phyloP scores from a whole-genome alignment of 2,113 vertebrate genomes.

The Tachuris rubrigastra region DNA sequence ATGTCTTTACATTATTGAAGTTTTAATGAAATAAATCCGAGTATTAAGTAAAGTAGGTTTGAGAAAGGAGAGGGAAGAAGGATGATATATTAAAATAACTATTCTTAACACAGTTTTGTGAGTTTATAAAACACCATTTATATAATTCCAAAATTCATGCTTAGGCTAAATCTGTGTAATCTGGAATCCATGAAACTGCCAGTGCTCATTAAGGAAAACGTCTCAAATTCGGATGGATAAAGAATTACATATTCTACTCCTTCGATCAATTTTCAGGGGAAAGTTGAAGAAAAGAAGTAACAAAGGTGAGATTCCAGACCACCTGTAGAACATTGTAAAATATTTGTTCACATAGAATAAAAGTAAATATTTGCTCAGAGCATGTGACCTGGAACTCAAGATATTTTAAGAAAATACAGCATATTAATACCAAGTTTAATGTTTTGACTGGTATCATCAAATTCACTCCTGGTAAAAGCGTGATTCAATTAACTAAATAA shows the following conservation, averaged over 20 bases:
- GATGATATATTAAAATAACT: not conserved
- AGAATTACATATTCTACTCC: not conserved
- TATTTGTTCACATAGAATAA: not conserved
- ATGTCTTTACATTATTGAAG: not conserved
- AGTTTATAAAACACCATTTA: not conserved
- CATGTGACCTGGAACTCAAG: not conserved
- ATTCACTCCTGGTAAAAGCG: not conserved
- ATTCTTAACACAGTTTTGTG: not conserved
- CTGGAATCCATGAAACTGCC: not conserved
- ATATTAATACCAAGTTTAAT: not conserved
- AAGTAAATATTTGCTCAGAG: not conserved
- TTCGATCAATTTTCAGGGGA: not conserved
- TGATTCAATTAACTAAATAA: not conserved
- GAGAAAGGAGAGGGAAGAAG: not conserved
- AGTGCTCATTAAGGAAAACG: constrained; percentile 30
- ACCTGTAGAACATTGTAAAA: not conserved
- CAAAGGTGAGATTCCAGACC: not conserved
- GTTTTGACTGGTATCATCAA: not conserved
- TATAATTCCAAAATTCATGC: not conserved
- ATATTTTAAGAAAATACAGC: not conserved
- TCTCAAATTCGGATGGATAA: not conserved
- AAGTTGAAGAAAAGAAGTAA: not conserved
- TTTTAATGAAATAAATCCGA: not conserved
- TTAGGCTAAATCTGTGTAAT: not conserved
- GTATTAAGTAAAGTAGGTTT: not conserved